phyloP scores from a whole-genome alignment of 2,113 vertebrate species.

The Gambusia affinis region DNA sequence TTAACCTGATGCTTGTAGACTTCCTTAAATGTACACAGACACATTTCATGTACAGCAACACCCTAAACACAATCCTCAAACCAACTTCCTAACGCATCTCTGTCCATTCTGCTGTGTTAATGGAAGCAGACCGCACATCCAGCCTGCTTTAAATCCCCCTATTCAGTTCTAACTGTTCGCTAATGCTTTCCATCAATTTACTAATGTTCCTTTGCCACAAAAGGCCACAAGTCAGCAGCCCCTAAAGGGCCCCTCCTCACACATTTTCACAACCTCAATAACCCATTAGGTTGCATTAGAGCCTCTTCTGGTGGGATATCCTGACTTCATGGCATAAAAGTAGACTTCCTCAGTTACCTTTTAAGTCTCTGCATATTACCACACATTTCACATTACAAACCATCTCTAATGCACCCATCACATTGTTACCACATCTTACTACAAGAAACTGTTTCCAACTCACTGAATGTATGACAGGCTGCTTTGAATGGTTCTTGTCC shows the following conservation, averaged over 20 bases:
- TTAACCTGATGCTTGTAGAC: conserved; percentile 36
- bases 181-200: conserved; percentile 69
- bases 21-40: background rate
- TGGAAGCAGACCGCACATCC: conserved; percentile 64
- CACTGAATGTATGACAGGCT: background rate
- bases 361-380: conserved; percentile 70
- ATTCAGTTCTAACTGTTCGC: conserved; percentile 56
- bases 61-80: conserved; percentile 30
- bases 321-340: conserved; percentile 64
- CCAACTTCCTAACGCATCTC: conserved; percentile 50
- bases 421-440: background rate
- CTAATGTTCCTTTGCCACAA: conserved; percentile 70
- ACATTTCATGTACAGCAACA: conserved; percentile 11
- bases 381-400: conserved; percentile 56
- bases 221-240: conserved; percentile 66
- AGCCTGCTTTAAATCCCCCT: conserved; percentile 53
- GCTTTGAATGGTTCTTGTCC: background rate
- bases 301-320: conserved; percentile 53
- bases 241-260: conserved; percentile 17
- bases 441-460: background rate
- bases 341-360: conserved; percentile 56
- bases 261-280: conserved; percentile 12
- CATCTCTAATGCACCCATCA: conserved; percentile 58
- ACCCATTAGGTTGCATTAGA: conserved; percentile 69
- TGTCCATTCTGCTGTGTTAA: conserved; percentile 51